Evolutionary conservation across 1,140 invertebrate genomes (phyloP), one percentile per base, ranked within the genome.

Genomic region (Marisa cornuarietis): DNA sequence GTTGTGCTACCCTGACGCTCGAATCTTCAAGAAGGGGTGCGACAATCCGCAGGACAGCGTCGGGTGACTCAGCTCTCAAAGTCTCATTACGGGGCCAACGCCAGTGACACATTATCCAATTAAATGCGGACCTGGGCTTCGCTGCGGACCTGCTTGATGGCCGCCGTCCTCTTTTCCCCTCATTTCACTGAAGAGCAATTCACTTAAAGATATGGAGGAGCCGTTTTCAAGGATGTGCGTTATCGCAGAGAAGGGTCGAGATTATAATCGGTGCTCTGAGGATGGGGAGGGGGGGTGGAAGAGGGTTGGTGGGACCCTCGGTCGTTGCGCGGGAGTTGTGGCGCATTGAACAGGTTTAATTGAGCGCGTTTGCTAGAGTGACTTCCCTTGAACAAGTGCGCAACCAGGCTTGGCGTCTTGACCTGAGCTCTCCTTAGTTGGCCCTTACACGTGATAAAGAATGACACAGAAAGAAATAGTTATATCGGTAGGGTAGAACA

Each of bases 61-160:
- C n/a, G 58, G 61, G 58, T 75, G 73, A 75, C 54, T 75, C 73
- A 75, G 73, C 58, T 22, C 71, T 20, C 73, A 52, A 52, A 61
- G 54, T 16, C 73, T 26, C 73, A 24, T 62, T 62, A n/a, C 73
- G 22, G 71, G 71, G 20, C 18, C 16, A 31, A 14, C 20, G 71
- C 54, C 52, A 52, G 71, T 73, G 71, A 73, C 71, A 73, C 71
- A 73, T 73, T 73, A 73, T 73, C 71, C 71, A 73, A 73, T 73
- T 73, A 73, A 73, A 49, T 54, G 71, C 51, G 20, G 71, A 73
- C 71, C 71, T 73, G 26, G 49, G 42, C 71, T 73, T 73, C 71
- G 24, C 71, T 73, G 71, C 71, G 71, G 71, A 73, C 6, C 71
- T 52, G 52, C 71, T 49, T 22, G 54, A 58, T 58, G 54, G 54